Evolutionary conservation across 2,888 invertebrate species (phyloP), one percentile per base, ranked within the genome.

Genomic region (Caenorhabditis imperialis): DNA sequence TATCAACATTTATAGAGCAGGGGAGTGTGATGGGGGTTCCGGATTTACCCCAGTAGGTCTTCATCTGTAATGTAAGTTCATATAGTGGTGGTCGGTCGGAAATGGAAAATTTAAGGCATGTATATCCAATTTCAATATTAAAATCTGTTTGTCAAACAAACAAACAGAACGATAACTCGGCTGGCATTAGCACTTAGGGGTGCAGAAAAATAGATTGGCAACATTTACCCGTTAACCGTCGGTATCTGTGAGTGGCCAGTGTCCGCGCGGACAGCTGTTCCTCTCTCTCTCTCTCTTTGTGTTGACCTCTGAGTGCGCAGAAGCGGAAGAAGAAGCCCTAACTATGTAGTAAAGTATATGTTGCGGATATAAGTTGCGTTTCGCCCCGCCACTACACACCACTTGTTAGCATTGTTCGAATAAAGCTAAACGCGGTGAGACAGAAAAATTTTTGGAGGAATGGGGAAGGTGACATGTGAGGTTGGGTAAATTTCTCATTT

Each of bases 1-100:
- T 58, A 8, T 44, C 33, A 27, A 61, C 35, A 20, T 62, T 61
- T 35, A 73, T 51, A 14, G 77, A 75, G 69, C 84, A 84, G 2
- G 81, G 77, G 14, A 84, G 61, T 5, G 79, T 80, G 18, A 79
- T 61, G 22, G 81, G 77, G 27, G 77, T 60, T n/a, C 78, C 78
- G 10, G 57, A 27, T 51, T 76, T 77, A 14, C 78, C 80, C 83
- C 83, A 84, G 37, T 78, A 67, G 0, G 83, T 83, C 53, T 81
- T 76, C 77, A 81, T 81, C 81, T 77, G 76, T 23, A 76, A 79
- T n/a, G 37, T 20, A 18, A 22, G 30, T 27, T 20, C 22, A 35
- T 47, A 33, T 12, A 7, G 18, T n/a, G n/a, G n/a, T n/a, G n/a
- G n/a, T n/a, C n/a, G n/a, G n/a, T n/a, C n/a, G n/a, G n/a, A 30